Base-by-base conservation (phyloP, 2,113 vertebrate genomes). In the Pipa parva region DNA sequence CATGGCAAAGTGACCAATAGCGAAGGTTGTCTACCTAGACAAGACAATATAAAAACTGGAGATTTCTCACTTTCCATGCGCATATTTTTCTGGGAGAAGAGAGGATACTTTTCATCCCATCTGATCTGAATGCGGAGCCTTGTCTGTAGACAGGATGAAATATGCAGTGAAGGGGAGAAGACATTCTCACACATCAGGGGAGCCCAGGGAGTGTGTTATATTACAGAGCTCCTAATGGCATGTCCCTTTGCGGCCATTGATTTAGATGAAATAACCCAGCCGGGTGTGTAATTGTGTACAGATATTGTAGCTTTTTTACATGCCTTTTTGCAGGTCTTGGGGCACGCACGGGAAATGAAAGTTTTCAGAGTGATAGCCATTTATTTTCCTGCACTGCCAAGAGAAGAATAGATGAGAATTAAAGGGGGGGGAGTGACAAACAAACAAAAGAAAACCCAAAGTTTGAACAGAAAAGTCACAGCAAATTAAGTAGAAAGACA, bases 201-300 rank as follows among this genome's bases (percentile, higher is more conserved):
- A 29, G 67, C 63, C 36, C 37, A 39, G 48, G 17, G 12, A 67
- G 63, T 21, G 61, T 29, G 15, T 70, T 55, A 39, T 69, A 60
- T 63, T 33, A 48, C 4, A 25, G 68, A 63, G 52, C 65, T 22
- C 66, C 74, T 64, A 62, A 75, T 18, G 42, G 17, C 51, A 63
- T 18, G 63, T 71, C 77, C 79, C 74, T 73, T 27, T 24, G 75
- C 36, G 60, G 64, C 75, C 80, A 75, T 80, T 3, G 83, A 81
- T 83, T 71, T 7, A 72, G 68, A 12, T 33, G 63, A 67, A 63
- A 48, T 45, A 36, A 74, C 71, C 48, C 81, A 76, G 79, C 72
- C 68, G 73, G 50, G 73, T 81, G 80, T 80, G 79, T 74, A 45
- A 79, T 75, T 79, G 82, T 33, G 59, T 76, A 10, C 79, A 31